Percentiles rank a stretch among this genome's conserved stretches.
These are phyloP conservation scores for Aradophagus sp. DNA, from an alignment of 1,140 invertebrate species.

Conservation along the genomic window DNA sequence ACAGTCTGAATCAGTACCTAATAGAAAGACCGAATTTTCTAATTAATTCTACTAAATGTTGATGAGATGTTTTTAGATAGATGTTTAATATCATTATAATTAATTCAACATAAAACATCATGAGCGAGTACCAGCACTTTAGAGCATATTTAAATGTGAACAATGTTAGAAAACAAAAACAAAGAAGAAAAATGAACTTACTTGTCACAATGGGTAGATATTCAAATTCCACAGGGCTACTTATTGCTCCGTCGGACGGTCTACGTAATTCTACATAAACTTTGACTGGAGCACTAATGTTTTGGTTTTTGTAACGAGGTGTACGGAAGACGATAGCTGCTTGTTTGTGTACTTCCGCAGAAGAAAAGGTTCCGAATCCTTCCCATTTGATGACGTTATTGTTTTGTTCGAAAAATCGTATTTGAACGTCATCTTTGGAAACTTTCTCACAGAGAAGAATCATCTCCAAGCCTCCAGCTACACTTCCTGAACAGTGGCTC, in stretches of 20 bases:
- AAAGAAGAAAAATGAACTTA: too few relatives aligned
- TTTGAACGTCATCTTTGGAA: conserved; percentile 90
- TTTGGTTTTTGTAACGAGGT: neutral
- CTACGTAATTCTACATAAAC: conserved; percentile 7
- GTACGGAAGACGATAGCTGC: conserved; percentile 26
- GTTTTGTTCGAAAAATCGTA: conserved; percentile 91
- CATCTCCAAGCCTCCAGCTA: conserved; percentile 89
- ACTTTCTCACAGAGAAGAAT: conserved; percentile 96
- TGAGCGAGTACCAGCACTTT: too few relatives aligned
- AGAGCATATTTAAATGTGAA: too few relatives aligned
- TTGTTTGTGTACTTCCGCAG: conserved; percentile 94
- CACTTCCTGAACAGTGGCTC: conserved; percentile 86
- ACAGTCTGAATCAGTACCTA: too few relatives aligned
- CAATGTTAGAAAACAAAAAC: too few relatives aligned
- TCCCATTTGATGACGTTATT: conserved; percentile 87
- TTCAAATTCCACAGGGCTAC: conserved; percentile 2
- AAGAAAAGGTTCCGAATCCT: conserved; percentile 87
- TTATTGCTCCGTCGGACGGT: conserved; percentile 8
- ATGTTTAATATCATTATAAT: too few relatives aligned
- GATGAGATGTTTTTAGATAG: too few relatives aligned
- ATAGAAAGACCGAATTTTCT: too few relatives aligned
- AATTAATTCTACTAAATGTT: too few relatives aligned
- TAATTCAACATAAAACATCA: too few relatives aligned
- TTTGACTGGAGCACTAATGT: neutral
- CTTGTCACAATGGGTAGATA: too few relatives aligned